Conservation (phyloP, 2,797 vertebrate genomes). For the Ceryle rudis region DNA sequence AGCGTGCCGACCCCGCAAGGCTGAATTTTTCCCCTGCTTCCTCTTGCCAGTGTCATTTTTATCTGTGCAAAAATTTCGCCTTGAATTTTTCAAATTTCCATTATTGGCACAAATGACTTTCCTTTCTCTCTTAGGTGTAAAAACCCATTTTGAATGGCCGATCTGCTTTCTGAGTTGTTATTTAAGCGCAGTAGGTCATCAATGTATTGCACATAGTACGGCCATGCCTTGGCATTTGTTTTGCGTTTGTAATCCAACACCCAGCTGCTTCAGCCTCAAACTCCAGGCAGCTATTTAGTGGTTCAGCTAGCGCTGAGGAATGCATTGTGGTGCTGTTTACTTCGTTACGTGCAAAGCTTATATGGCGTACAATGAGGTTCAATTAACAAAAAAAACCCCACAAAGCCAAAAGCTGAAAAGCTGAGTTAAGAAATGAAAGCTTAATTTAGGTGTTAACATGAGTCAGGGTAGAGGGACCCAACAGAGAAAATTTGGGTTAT, state of each 20-base stretch:
- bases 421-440: background rate
- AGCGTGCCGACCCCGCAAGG: rapidly evolving
- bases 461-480: background rate
- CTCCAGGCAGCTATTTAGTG: constrained; percentile 61
- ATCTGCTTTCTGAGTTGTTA: background rate
- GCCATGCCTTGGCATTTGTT: constrained; percentile 66
- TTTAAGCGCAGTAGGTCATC: constrained; percentile 50
- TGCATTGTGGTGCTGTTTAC: constrained; percentile 63
- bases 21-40: background rate
- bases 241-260: constrained; percentile 68
- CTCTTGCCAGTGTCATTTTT: background rate
- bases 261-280: constrained; percentile 63
- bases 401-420: background rate
- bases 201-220: constrained; percentile 29
- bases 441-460: background rate
- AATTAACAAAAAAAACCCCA: background rate
- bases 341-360: background rate
- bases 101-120: background rate
- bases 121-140: background rate
- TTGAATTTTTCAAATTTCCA: background rate
- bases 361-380: background rate
- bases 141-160: background rate
- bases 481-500: background rate
- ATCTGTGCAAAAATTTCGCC: background rate
- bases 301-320: constrained; percentile 57